Base-by-base conservation (phyloP, 1,140 invertebrate genomes). In the Myzus persicae region DNA sequence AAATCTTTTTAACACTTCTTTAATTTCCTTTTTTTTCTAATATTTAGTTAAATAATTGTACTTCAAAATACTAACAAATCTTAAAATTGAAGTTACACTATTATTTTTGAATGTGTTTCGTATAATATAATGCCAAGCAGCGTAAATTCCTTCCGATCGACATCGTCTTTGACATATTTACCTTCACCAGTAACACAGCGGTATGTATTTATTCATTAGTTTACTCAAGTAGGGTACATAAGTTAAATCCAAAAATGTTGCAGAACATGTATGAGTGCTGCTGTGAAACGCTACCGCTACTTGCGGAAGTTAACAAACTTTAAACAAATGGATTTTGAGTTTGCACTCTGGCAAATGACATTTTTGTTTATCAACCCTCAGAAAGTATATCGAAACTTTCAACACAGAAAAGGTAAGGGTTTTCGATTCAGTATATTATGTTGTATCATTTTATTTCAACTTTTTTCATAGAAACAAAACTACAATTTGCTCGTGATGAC, bases 311-410 rank as follows among this genome's bases (percentile, higher is more conserved):
- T 99, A 67, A 96, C 99, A 44, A 98, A 99, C 95, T 99, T 98
- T 95, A 96, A 98, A 95, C 99, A 99, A 96, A 99, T 99, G 99
- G 99, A 99, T 95, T 99, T 99, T 96, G 98, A 99, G 95, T 99
- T 99, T 96, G 99, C 99, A 6, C 96, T 98, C 24, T 99, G 99
- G 99, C 99, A 99, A 96, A 99, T 99, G 98, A 95, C 99, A 1
- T 99, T 99, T 95, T 96, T 99, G 90, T 99, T 99, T 95, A 96
- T 98, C 93, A 96, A 98, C 1, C 99, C 99, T 44, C 98, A 99
- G 95, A 99, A 99, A 97, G 98, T 99, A 7, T 99, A 99, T 95
- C 97, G 98, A 95, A 99, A 99, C 96, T 99, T 99, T 95, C 97
- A 99, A 94, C 99, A 99, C 95, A 97, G 99, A 95, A 99, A 99